Percentiles rank a stretch among this genome's conserved stretches.
These are phyloP conservation scores for Euphonia xanthogaster DNA, from an alignment of 2,797 vertebrate genomes.

Conservation along the genomic window DNA sequence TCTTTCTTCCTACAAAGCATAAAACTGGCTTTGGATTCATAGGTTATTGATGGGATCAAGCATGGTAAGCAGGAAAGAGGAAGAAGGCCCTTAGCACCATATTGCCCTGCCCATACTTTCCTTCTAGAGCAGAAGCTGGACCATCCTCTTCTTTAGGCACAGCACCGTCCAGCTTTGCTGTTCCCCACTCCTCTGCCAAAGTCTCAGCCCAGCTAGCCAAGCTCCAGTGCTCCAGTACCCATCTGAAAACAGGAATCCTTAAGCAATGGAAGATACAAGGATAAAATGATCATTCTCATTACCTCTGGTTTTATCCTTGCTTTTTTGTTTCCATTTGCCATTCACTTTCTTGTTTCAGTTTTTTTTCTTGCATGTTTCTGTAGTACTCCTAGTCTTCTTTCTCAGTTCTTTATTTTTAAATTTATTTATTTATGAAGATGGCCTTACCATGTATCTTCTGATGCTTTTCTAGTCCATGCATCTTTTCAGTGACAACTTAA, in stretches of 20 bases:
- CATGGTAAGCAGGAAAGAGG: not conserved
- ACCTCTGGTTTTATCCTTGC: rapidly evolving
- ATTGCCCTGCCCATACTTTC: not conserved
- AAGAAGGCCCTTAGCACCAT: not conserved
- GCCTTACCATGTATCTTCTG: not conserved
- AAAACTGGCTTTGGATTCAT: not conserved
- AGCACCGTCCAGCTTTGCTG: not conserved
- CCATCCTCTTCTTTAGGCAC: not conserved
- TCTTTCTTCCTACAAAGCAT: not conserved
- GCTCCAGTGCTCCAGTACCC: not conserved
- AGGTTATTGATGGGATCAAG: not conserved
- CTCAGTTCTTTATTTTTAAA: not conserved
- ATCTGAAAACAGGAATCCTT: not conserved
- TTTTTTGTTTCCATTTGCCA: not conserved
- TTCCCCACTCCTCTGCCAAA: not conserved
- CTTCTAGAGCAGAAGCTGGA: not conserved
- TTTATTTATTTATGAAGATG: not conserved
- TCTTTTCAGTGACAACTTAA: not conserved
- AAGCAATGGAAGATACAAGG: not conserved
- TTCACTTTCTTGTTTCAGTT: not conserved
- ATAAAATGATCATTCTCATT: not conserved
- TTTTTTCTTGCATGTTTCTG: not conserved
- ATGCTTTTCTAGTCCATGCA: not conserved
- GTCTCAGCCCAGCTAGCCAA: not conserved
- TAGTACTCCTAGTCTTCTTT: not conserved